A percentile compares a stretch with the other conserved stretches of the same genome.
phyloP scores from a whole-genome alignment of 2,113 vertebrate species.

The Speoplatyrhinus poulsoni region DNA sequence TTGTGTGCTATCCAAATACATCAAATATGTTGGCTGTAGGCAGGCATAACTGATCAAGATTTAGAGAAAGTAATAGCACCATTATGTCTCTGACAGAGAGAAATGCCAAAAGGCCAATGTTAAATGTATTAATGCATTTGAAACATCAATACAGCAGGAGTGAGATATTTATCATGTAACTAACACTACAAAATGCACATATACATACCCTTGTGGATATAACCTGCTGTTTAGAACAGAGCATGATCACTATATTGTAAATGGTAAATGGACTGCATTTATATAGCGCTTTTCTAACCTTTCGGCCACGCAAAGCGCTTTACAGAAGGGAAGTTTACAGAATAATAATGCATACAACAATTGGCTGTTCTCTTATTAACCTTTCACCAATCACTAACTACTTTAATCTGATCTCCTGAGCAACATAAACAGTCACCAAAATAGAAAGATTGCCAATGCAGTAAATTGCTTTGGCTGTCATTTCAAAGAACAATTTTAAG shows the following conservation, averaged over 20 bases:
- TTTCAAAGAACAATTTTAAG: too few relatives aligned
- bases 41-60: conserved; percentile 29
- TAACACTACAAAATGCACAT: neutral
- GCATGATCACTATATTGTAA: neutral
- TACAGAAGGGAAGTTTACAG: too few relatives aligned
- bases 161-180: neutral
- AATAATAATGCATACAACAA: too few relatives aligned
- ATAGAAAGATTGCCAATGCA: too few relatives aligned
- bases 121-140: neutral
- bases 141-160: neutral
- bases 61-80: conserved; percentile 22
- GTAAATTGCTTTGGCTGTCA: too few relatives aligned
- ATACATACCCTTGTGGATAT: conserved; percentile 24
- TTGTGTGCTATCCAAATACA: conserved; percentile 26
- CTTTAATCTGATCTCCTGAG: too few relatives aligned
- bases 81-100: neutral
- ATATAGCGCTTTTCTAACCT: too few relatives aligned
- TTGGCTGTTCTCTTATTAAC: too few relatives aligned
- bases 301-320: too few relatives aligned
- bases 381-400: too few relatives aligned
- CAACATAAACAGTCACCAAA: too few relatives aligned
- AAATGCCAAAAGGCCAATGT: neutral
- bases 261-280: too few relatives aligned
- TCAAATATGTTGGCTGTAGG: conserved; percentile 36
- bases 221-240: conserved; percentile 32